Base-by-base conservation (phyloP, 2,797 vertebrate genomes). In the Cottoperca gobio region DNA sequence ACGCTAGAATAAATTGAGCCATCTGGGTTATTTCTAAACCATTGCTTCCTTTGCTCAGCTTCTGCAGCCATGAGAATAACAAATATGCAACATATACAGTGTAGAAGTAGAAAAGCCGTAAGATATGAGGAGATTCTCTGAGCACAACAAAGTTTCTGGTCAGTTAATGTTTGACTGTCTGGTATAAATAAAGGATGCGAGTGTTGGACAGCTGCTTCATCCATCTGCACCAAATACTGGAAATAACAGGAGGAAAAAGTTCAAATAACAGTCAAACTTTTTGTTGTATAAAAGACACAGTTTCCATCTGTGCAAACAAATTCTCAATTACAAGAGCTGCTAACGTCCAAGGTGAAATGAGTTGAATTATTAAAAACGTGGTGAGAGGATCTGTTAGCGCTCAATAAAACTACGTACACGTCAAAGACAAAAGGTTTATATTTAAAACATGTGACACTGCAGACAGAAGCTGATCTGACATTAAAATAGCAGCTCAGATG, bases 401-500 rank as follows among this genome's bases (percentile, higher is more conserved):
- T 43, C 13, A 28, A 21, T 31, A 6, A 33, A 64, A 23, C n/a
- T 26, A 66, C 35, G 61, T 42, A 23, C 42, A 45, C 65, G 69
- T n/a, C 40, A 39, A 37, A 61, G 39, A n/a, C 45, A 72, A 65
- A 58, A 65, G 35, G 70, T 42, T 62, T 33, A 5, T 54, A 76
- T 69, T 59, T 35, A 6, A 46, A 1, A 48, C 60, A 59, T 10
- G 14, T 45, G 48, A 58, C 69, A 73, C 57, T 73, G 60, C n/a
- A 66, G 14, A 55, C 7, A 0, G 40, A 78, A 42, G 26, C 61
- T 40, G 26, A 52, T 62, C 52, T 78, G 45, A 83, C 78, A 83
- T 87, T 82, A 85, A 83, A 83, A 7, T 33, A 40, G 63, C 76
- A 23, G 73, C 59, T 64, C 35, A 62, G 68, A 50, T 72, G 71